Evolutionary conservation across 2,797 vertebrate species (phyloP).

Genomic region (Spheniscus humboldti): DNA sequence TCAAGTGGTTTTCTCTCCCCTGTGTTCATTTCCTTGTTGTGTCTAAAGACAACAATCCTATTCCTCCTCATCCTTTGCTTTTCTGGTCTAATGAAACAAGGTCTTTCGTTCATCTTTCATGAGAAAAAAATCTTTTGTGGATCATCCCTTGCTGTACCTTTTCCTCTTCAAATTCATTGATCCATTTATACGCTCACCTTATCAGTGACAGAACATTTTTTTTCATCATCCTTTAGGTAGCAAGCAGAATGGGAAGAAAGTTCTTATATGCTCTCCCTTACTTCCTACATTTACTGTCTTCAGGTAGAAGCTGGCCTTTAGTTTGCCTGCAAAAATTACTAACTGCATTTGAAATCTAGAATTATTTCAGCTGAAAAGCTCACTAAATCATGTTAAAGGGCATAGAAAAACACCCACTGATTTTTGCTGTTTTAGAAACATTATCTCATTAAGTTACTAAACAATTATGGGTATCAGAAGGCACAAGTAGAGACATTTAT

Average conservation of each 20-base stretch:
- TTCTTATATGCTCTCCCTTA: not conserved
- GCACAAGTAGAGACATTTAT: slow-evolving; percentile 22
- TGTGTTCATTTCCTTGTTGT: not conserved
- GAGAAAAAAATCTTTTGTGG: not conserved
- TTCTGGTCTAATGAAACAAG: not conserved
- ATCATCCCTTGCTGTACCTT: not conserved
- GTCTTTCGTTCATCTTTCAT: not conserved
- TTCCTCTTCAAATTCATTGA: not conserved
- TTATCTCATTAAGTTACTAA: slow-evolving; percentile 43
- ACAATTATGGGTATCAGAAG: slow-evolving; percentile 30
- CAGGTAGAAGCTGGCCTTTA: not conserved
- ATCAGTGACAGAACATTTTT: not conserved
- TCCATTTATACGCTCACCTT: not conserved
- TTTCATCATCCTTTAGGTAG: not conserved
- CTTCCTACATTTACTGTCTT: not conserved
- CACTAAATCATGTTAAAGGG: not conserved
- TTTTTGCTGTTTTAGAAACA: slow-evolving; percentile 34
- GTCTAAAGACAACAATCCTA: not conserved
- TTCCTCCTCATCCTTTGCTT: not conserved
- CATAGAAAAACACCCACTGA: not conserved
- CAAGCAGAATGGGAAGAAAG: not conserved
- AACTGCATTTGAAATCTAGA: not conserved
- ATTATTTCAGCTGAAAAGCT: not conserved
- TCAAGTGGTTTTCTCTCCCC: not conserved
- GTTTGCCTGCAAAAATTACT: not conserved